Evolutionary conservation across 2,797 vertebrate species (phyloP).

Genomic region (Triplophysa yarkandensis): DNA sequence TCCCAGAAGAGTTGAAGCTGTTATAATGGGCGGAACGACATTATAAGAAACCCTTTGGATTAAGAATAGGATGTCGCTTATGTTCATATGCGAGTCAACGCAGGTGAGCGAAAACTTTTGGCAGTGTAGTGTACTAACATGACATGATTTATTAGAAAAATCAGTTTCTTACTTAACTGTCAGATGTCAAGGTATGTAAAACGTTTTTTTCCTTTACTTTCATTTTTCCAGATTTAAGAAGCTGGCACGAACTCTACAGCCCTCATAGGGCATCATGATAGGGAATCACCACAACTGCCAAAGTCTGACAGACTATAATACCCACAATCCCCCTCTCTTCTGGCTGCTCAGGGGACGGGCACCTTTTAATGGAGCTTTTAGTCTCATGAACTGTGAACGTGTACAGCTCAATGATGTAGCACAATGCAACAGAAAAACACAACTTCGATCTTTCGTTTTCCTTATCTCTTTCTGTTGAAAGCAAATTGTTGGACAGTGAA

Average conservation of each 20-base stretch:
- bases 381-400: conserved; percentile 54
- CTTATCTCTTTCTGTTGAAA: conserved; percentile 42
- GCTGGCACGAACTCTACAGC: conserved; percentile 56
- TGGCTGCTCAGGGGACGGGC: conserved; percentile 40
- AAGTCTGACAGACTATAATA: conserved; percentile 53
- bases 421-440: conserved; percentile 51
- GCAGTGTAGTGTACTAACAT: background rate
- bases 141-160: background rate
- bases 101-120: too few species aligned
- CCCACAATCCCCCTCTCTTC: conserved; percentile 53
- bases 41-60: too few species aligned
- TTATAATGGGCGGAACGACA: too few species aligned
- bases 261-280: conserved; percentile 67
- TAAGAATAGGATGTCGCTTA: too few species aligned
- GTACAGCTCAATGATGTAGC: conserved; percentile 53
- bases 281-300: conserved; percentile 60
- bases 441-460: conserved; percentile 12
- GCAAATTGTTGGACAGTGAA: conserved; percentile 21
- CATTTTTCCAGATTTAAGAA: conserved; percentile 58
- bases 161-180: background rate
- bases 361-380: conserved; percentile 43
- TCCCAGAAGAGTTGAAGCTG: too few species aligned
- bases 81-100: too few species aligned
- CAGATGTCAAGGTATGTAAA: too few species aligned
- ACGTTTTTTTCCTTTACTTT: background rate